A percentile compares a stretch with the other conserved stretches of the same genome.
Evolutionary conservation across 2,113 vertebrate species (phyloP).

Genomic region (Sturnus vulgaris): DNA sequence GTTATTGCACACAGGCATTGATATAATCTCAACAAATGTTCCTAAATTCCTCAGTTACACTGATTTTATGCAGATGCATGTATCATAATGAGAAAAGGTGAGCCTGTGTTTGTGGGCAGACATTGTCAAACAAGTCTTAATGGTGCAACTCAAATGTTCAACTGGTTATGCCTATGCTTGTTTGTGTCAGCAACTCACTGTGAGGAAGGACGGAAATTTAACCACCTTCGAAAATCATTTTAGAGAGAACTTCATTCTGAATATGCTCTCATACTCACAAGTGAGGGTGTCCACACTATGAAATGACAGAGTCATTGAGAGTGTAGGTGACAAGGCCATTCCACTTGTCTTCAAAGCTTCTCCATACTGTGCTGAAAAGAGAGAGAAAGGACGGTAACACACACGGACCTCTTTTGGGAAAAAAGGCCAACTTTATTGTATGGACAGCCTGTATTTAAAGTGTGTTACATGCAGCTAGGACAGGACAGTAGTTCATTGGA

Average conservation of each 20-base stretch:
- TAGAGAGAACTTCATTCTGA: background rate
- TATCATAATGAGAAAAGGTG: background rate
- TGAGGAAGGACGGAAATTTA: background rate
- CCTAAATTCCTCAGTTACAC: background rate
- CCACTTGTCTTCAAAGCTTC: background rate
- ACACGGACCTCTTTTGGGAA: too few relatives aligned
- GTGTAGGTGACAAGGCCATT: background rate
- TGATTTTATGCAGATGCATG: background rate
- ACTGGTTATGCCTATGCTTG: background rate
- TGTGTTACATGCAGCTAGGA: too few relatives aligned
- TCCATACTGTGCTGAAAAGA: background rate
- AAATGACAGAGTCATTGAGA: background rate
- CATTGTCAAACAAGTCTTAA: background rate
- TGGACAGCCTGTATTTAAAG: too few relatives aligned
- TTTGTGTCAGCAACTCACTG: background rate
- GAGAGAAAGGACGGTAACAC: too few relatives aligned
- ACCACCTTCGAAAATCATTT: background rate
- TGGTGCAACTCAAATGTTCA: background rate
- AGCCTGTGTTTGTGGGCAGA: background rate
- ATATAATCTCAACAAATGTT: background rate
- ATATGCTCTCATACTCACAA: too few relatives aligned
- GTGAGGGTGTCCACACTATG: background rate
- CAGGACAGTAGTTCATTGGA: too few relatives aligned
- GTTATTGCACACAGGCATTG: background rate
- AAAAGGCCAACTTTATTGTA: too few relatives aligned